A percentile compares a stretch with the other conserved stretches of the same genome.
phyloP scores from a whole-genome alignment of 2,113 vertebrate genomes.

The Pardalotus punctatus region DNA sequence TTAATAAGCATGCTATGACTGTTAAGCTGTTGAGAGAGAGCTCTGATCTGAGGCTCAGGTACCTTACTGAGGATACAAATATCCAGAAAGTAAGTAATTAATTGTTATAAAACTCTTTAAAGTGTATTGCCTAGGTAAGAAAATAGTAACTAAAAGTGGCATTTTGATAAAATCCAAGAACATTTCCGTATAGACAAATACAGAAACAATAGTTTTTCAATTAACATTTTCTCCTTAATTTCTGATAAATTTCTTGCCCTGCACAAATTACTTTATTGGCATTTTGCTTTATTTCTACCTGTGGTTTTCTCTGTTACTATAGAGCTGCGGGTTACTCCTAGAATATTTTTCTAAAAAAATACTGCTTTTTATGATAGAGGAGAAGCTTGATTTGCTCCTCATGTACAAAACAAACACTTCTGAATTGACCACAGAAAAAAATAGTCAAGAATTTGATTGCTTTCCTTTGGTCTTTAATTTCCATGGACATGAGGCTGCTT shows the following conservation, averaged over 20 bases:
- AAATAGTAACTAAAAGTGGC: not conserved
- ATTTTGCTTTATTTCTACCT: not conserved
- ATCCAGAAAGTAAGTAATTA: conserved; percentile 74
- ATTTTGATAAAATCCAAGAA: not conserved
- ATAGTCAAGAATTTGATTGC: not conserved
- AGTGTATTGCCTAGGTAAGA: not conserved
- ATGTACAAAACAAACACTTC: not conserved
- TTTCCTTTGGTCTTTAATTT: not conserved
- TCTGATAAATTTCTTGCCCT: not conserved
- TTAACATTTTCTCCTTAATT: not conserved
- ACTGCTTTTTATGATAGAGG: not conserved
- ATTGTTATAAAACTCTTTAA: conserved; percentile 39
- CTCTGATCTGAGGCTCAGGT: conserved; percentile 55
- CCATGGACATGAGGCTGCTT: not conserved
- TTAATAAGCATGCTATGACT: conserved; percentile 75
- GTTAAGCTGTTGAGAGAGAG: conserved; percentile 65
- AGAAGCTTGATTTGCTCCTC: not conserved
- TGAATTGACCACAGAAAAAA: not conserved
- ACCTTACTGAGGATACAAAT: conserved; percentile 69
- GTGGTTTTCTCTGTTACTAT: not conserved
- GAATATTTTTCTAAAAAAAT: not conserved
- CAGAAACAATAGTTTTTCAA: not conserved
- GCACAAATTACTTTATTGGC: not conserved
- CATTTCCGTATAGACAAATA: not conserved
- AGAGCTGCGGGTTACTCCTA: not conserved